Percentiles rank a stretch among this genome's conserved stretches.
Conservation (phyloP, 2,797 vertebrate species). For the Eptatretus atami region DNA sequence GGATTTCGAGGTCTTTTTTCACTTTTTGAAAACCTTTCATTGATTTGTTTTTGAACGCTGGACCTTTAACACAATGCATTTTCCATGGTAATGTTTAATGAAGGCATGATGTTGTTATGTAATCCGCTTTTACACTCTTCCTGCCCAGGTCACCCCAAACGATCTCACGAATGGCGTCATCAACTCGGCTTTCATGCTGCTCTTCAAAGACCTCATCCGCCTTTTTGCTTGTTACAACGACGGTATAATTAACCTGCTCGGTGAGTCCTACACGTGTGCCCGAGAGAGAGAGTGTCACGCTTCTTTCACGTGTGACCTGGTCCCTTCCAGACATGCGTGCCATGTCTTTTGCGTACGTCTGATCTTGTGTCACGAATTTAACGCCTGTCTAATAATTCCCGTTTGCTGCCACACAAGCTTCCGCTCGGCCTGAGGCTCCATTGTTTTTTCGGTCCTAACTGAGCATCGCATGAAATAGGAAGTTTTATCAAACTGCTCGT, state of each 20-base stretch:
- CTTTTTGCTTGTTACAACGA: conserved; percentile 88
- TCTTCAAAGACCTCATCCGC: conserved; percentile 78
- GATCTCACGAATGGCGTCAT: conserved; percentile 71
- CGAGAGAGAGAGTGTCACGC: too few species aligned
- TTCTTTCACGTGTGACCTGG: too few species aligned
- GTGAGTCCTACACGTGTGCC: conserved; percentile 16
- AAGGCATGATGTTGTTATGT: not conserved
- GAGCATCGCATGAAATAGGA: conserved; percentile 7
- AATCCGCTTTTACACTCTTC: conserved; percentile 4
- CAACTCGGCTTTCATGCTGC: conserved; percentile 68
- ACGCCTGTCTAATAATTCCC: too few species aligned
- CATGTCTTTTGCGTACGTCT: too few species aligned
- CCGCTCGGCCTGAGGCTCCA: too few species aligned
- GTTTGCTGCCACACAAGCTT: too few species aligned
- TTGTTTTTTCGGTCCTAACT: too few species aligned
- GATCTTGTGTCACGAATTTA: too few species aligned
- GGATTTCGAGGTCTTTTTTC: conserved; percentile 43
- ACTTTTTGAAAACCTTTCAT: not conserved
- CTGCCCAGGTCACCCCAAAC: conserved; percentile 43
- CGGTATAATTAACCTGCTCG: conserved; percentile 71
- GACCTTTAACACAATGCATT: too few species aligned
- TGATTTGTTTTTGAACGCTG: not conserved
- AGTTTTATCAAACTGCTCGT: conserved; percentile 9
- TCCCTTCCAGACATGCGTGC: too few species aligned
- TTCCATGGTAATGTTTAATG: too few species aligned